Base-by-base conservation (phyloP, 2,888 invertebrate species). In the Acrobasis repandana region DNA sequence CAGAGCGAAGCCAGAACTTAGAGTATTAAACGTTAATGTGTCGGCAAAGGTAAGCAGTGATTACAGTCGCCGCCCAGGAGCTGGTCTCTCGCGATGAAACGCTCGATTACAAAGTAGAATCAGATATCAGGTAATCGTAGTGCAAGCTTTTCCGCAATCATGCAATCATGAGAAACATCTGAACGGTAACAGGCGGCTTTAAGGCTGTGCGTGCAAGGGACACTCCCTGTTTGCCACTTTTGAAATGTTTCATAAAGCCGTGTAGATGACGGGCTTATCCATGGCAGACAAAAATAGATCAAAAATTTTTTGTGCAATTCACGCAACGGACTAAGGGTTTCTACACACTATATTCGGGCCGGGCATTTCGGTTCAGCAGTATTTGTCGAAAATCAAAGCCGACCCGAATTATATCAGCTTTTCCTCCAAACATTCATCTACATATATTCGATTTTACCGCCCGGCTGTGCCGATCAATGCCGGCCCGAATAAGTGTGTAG, bases 1-100 rank as follows among this genome's bases (percentile, higher is more conserved):
- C 76, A 79, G 75, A 75, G 71, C 71, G 72, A 74, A 74, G 76
- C 76, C 73, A 80, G 77, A 81, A 82, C 77, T 86, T 83, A 82
- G 67, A 70, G 75, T 79, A 85, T 85, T 83, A 85, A 82, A 83
- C 79, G 79, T 78, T 86, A 86, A 88, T 76, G 81, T 80, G 84
- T 79, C 79, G 74, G 77, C 68, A 74, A 68, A 73, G 74, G 78
- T 75, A 82, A 78, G 79, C 76, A 79, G 73, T 85, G 74, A 88
- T 90, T 88, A 86, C 64, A 59, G 70, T 67, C 61, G 74, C 76
- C 81, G 82, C 82, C 80, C 81, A 73, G 75, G 74, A 81, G 80
- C 76, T 77, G 78, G 69, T 72, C 67, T 73, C 79, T 75, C 75
- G 66, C 77, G 82, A 85, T 85, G 77, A 84, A 85, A 83, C 75